A percentile compares a stretch with the other conserved stretches of the same genome.
These are phyloP conservation scores for Samia ricini DNA, from an alignment of 1,140 invertebrate genomes.

Conservation along the genomic window DNA sequence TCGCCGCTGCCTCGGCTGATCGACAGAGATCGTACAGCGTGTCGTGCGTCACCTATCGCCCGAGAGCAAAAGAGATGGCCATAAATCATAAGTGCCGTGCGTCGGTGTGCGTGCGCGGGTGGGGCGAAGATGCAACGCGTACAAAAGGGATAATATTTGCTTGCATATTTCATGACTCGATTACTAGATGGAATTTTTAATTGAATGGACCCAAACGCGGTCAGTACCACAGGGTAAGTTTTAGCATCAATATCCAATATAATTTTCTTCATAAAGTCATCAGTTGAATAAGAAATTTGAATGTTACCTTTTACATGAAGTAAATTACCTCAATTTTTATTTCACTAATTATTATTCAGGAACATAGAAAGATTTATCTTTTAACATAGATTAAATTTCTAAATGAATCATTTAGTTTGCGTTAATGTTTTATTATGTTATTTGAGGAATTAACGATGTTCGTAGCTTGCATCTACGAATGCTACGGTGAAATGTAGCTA, in stretches of 20 bases:
- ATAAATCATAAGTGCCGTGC: constrained; percentile 65
- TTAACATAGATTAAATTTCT: too few species aligned
- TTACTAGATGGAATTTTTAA: constrained; percentile 78
- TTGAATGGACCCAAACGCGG: constrained; percentile 69
- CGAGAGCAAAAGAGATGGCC: constrained; percentile 52
- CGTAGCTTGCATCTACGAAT: background rate
- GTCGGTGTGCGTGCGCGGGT: constrained; percentile 75
- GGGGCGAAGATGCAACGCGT: constrained; percentile 73
- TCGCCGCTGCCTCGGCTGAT: constrained; percentile 61
- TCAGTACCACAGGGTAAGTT: constrained; percentile 42
- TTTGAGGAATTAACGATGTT: background rate
- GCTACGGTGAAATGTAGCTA: background rate
- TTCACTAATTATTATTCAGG: background rate
- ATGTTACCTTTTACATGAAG: background rate
- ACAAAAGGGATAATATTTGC: constrained; percentile 77
- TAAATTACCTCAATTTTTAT: background rate
- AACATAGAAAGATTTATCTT: too few species aligned
- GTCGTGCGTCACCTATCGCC: constrained; percentile 28
- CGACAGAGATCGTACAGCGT: constrained; percentile 50
- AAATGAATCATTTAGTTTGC: too few species aligned
- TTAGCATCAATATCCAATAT: constrained; percentile 15
- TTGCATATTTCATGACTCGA: constrained; percentile 77
- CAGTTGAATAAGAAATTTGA: constrained; percentile 2
- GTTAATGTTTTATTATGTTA: too few species aligned
- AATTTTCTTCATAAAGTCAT: constrained; percentile 6